These are phyloP conservation scores for Channallabes apus DNA, from an alignment of 2,797 vertebrate genomes.

Conservation along the genomic window DNA sequence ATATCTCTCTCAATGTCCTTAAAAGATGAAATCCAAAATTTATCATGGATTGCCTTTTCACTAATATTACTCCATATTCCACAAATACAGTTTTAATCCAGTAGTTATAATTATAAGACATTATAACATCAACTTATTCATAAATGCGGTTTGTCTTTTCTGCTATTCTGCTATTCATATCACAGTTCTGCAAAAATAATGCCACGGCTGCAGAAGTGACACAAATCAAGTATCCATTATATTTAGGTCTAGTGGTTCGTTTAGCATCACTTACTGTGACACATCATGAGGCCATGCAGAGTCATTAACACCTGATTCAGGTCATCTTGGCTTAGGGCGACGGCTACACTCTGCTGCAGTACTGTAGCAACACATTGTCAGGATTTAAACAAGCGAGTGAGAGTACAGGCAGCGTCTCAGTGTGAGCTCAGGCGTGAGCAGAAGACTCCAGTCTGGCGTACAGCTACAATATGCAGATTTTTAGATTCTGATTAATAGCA, in stretches of 20 bases:
- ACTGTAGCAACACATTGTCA: conserved; percentile 29
- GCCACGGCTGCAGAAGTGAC: background rate
- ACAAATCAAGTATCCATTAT: background rate
- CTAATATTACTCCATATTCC: background rate
- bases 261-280: background rate
- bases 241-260: background rate
- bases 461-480: background rate
- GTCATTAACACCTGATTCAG: conserved; percentile 31
- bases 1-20: no score
- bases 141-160: background rate
- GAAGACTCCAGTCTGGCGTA: conserved; percentile 38
- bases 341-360: background rate
- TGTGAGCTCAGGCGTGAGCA: conserved; percentile 31
- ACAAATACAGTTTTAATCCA: background rate
- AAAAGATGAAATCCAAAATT: background rate
- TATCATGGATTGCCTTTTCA: background rate
- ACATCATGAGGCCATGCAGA: background rate
- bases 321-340: conserved; percentile 26
- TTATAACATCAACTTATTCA: no score
- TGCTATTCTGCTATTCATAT: background rate
- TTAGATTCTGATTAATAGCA: background rate
- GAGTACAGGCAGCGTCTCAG: conserved; percentile 39
- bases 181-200: background rate
- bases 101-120: background rate
- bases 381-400: conserved; percentile 33